phyloP scores from a whole-genome alignment of 2,113 vertebrate species.

The Lichenostomus cassidix region DNA sequence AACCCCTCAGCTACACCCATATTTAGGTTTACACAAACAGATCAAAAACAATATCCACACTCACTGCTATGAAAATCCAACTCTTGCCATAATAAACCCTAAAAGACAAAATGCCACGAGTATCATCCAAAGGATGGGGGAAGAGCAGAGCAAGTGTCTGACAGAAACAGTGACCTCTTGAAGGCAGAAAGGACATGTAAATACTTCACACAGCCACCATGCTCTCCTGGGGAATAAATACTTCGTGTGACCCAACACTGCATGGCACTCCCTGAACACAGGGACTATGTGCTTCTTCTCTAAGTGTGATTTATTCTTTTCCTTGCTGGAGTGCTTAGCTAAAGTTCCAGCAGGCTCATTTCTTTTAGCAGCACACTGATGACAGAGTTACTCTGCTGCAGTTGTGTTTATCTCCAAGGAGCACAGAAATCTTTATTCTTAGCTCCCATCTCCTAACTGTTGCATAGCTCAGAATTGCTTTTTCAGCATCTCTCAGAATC shows the following conservation, averaged over 20 bases:
- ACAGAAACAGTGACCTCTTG: not conserved
- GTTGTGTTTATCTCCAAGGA: not conserved
- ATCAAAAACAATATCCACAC: not conserved
- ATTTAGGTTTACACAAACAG: not conserved
- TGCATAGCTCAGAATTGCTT: not conserved
- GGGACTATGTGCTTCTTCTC: fast-evolving
- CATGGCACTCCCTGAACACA: not conserved
- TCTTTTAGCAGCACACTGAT: not conserved
- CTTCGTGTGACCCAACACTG: not conserved
- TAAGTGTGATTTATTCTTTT: not conserved
- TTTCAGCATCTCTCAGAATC: not conserved
- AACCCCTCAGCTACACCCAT: fast-evolving
- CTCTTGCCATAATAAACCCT: not conserved
- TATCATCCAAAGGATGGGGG: not conserved
- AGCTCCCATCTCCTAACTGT: not conserved
- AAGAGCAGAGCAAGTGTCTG: not conserved
- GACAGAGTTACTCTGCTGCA: not conserved
- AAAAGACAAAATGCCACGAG: not conserved
- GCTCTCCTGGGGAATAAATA: not conserved
- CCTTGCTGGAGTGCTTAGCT: not conserved
- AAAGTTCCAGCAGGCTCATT: not conserved
- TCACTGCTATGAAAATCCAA: not conserved
- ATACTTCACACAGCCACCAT: not conserved
- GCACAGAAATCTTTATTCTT: not conserved
- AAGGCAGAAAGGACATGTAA: not conserved